Evolutionary conservation across 2,888 invertebrate species (phyloP), one percentile per base, ranked within the genome.

Genomic region (Luperina testacea): DNA sequence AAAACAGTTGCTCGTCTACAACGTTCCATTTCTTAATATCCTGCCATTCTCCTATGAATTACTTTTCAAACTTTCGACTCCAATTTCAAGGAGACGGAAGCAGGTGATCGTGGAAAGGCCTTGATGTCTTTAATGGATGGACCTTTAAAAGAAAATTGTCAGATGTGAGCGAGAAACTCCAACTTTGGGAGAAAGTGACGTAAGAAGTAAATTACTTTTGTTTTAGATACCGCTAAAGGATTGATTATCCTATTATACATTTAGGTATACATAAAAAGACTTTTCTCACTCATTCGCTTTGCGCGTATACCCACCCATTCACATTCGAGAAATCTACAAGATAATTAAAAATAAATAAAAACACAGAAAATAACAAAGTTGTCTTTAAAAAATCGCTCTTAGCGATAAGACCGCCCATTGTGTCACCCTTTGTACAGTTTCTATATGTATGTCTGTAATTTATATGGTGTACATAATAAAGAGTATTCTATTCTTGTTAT

Each of bases 121-220:
- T 74, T 15, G 51, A 70, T 59, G 77, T 63, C 38, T 72, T 72
- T 75, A 78, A 67, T 57, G 64, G 61, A 87, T 82, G 77, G 61
- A 86, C 69, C 59, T 78, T 75, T 72, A 77, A 67, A 81, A 78
- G 45, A 78, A 81, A 81, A 81, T 78, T 76, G 69, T 70, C 27
- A 67, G n/a, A 76, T 48, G 53, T 87, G 53, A 64, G 51, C 48
- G 72, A 57, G 59, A 48, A 75, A 70, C n/a, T 45, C 13, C 15
- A 76, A 76, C 32, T 69, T 77, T n/a, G 11, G 27, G 15, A 48
- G 63, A n/a, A 72, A 53, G 24, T 68, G 38, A 59, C 63, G 32
- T 27, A 32, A 27, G 51, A 73, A 61, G 67, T 63, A 61, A 76
- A 82, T 86, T 82, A 74, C 71, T 82, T 77, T 86, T 86, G 71